Base-by-base conservation (phyloP, 2,797 vertebrate genomes). In the Eidolon dupreanum region DNA sequence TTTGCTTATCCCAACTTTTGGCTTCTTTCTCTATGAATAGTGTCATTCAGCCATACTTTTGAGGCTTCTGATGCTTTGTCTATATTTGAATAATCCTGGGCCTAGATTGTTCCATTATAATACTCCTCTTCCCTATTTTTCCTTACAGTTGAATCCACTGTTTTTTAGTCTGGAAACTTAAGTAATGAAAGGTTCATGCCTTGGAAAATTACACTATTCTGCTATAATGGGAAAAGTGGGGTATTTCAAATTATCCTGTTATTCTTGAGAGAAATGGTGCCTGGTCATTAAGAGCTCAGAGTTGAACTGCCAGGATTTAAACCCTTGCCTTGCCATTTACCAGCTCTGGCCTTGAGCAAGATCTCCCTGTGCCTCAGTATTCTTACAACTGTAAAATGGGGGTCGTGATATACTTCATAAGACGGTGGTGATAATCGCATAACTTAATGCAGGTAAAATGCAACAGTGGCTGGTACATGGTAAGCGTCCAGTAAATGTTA, bases 211-310 rank as follows among this genome's bases (percentile, higher is more conserved):
- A 73, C 16, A 6, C 9, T 70, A n/a, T 73, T 24, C 22, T 68
- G 6, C 41, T 38, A 1, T 51, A n/a, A 28, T 90, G 57, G 73
- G 41, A 61, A 68, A 85, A 9, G 26, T 70, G 53, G 70, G 86
- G 22, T 92, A 78, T 81, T 92, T 88, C 61, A 77, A 20, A 66
- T 94, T 9, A 81, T 19, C 41, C 31, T 57, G 10, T 83, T 82
- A 38, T 82, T 95, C 68, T 78, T 74, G 57, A 79, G 83, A 87
- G 75, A 93, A 92, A 77, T 57, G 46, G 57, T 92, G 92, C n/a
- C 28, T 68, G 10, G 0, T 96, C 33, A 46, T 94, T 79, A 79
- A 71, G 43, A 92, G 51, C 55, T 86, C 73, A 82, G 61, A 43
- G 7, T 79, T n/a, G 20, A 70, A 91, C 70, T 94, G 91, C 41